A percentile compares a stretch with the other conserved stretches of the same genome.
Evolutionary conservation across 2,797 vertebrate species (phyloP).

Genomic region (Gallinago nigripennis): DNA sequence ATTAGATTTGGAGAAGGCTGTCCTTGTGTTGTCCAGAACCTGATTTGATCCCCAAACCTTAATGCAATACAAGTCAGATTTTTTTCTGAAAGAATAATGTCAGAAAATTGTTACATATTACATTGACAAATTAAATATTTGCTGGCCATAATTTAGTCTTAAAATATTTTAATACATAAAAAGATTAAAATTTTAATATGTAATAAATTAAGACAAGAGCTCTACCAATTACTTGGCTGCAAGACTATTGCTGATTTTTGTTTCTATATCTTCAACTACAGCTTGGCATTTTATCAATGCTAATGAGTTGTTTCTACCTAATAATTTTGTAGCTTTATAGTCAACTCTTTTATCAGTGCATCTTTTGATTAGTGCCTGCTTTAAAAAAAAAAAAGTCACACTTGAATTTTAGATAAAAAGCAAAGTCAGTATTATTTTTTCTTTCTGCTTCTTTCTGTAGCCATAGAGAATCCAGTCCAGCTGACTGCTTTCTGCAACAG

Average conservation of each 20-base stretch:
- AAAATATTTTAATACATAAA: neutral
- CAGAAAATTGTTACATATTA: neutral
- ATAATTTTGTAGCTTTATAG: neutral
- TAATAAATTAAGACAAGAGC: neutral
- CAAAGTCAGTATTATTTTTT: neutral
- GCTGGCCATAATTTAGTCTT: neutral
- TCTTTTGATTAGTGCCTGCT: neutral
- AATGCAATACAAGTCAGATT: neutral
- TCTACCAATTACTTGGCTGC: neutral
- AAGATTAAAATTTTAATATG: neutral
- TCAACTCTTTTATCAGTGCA: neutral
- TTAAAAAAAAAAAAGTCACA: neutral
- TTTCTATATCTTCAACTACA: neutral
- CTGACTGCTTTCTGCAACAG: neutral
- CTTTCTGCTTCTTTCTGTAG: neutral
- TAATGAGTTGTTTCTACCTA: neutral
- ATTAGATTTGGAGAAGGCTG: neutral
- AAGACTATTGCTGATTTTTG: neutral
- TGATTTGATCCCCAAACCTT: neutral
- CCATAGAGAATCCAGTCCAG: neutral
- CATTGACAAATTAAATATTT: neutral
- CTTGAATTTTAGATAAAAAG: neutral
- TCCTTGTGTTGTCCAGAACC: conserved; percentile 1
- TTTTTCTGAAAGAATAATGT: neutral
- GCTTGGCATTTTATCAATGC: neutral